These are phyloP conservation scores for Aphrophora alni DNA, from an alignment of 2,888 invertebrate species.

Conservation along the genomic window DNA sequence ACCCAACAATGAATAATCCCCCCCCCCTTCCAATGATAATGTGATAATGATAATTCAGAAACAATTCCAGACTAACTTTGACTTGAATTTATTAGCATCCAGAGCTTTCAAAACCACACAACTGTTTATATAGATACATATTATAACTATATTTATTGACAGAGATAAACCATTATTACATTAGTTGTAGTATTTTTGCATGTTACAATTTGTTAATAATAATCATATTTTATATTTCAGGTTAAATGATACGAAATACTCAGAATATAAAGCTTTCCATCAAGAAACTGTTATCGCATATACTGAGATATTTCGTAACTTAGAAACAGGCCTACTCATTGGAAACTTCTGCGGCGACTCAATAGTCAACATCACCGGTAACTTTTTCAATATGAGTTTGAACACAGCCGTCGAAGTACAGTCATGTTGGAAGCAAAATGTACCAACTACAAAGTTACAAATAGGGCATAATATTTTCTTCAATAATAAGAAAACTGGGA, in stretches of 20 bases:
- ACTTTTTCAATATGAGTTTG: constrained; percentile 80
- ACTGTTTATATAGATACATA: too few species aligned
- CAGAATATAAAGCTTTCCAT: constrained; percentile 79
- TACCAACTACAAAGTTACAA: constrained; percentile 67
- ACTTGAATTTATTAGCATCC: too few species aligned
- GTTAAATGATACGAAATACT: constrained; percentile 79
- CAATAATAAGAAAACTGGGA: constrained; percentile 72
- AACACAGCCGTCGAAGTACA: constrained; percentile 81
- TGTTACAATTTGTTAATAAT: too few species aligned
- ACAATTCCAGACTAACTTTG: too few species aligned
- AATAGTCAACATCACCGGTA: constrained; percentile 88
- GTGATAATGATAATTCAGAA: too few species aligned
- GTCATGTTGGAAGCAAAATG: constrained; percentile 77
- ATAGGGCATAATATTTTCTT: constrained; percentile 87
- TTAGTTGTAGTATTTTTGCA: too few species aligned
- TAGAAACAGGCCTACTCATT: constrained; percentile 81
- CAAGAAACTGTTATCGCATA: constrained; percentile 88
- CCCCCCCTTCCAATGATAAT: too few species aligned
- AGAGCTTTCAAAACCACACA: too few species aligned
- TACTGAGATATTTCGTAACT: constrained; percentile 85
- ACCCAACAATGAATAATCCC: too few species aligned
- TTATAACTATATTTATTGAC: too few species aligned
- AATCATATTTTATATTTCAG: constrained; percentile 8
- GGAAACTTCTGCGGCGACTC: constrained; percentile 91
- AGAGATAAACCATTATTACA: too few species aligned